Percentiles rank a stretch among this genome's conserved stretches.
phyloP scores from a whole-genome alignment of 2,797 vertebrate species.

The Sarcoramphus papa region DNA sequence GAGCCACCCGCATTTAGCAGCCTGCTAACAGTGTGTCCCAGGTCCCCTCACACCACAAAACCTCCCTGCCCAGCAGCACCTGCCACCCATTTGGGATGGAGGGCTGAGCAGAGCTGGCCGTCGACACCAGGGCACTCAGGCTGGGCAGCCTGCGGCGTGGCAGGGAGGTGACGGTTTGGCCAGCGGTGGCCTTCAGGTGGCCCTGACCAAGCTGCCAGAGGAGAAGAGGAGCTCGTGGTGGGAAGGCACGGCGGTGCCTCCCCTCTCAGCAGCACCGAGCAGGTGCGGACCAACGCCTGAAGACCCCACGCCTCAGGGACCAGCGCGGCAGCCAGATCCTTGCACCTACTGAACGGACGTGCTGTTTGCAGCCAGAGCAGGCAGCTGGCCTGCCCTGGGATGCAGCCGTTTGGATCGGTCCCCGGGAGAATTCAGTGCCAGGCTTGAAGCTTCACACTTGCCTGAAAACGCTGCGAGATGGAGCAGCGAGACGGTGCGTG shows the following conservation, averaged over 20 bases:
- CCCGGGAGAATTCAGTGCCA: background rate
- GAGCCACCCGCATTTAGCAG: background rate
- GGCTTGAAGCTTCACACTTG: rapidly evolving
- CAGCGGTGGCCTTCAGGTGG: background rate
- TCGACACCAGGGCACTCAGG: rapidly evolving
- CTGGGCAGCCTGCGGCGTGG: rapidly evolving
- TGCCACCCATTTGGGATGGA: background rate
- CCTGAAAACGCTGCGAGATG: rapidly evolving
- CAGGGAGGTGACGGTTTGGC: background rate
- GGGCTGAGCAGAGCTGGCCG: background rate
- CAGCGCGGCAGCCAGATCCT: background rate
- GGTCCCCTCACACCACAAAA: background rate
- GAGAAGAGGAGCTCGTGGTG: background rate
- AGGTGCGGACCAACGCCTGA: background rate
- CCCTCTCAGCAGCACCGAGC: background rate
- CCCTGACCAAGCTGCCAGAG: background rate
- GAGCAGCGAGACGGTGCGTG: background rate
- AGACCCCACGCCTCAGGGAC: background rate
- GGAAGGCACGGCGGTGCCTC: background rate
- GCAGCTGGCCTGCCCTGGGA: background rate
- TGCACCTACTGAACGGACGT: rapidly evolving
- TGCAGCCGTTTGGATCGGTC: rapidly evolving
- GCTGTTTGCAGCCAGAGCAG: background rate
- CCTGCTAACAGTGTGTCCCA: background rate
- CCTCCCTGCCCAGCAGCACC: background rate